Evolutionary conservation across 1,140 invertebrate species (phyloP).

Genomic region (Conus betulinus): DNA sequence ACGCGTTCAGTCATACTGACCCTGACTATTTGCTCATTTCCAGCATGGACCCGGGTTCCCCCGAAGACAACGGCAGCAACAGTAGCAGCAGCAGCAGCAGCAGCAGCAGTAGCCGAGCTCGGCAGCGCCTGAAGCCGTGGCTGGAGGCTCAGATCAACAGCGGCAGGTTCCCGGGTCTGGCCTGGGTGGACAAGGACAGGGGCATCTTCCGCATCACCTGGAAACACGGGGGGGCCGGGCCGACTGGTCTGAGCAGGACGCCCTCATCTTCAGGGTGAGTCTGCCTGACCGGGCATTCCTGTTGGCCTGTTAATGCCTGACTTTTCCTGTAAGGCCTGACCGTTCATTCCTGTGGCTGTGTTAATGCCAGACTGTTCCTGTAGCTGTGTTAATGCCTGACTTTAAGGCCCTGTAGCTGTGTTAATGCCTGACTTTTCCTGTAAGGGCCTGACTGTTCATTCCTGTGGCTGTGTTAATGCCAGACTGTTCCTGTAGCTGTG

Average conservation of each 20-base stretch:
- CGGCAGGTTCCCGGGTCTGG: constrained; percentile 55
- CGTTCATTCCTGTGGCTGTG: too few relatives aligned
- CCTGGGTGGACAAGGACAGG: constrained; percentile 59
- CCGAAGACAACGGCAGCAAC: background rate
- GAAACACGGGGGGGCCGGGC: constrained; percentile 68
- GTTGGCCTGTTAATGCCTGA: too few relatives aligned
- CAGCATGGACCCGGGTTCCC: constrained; percentile 16
- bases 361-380: too few relatives aligned
- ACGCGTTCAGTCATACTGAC: background rate
- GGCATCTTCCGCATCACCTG: constrained; percentile 70
- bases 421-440: too few relatives aligned
- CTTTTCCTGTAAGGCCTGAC: too few relatives aligned
- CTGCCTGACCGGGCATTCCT: too few relatives aligned
- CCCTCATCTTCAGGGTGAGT: constrained; percentile 66
- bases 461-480: too few relatives aligned
- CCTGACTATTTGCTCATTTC: background rate
- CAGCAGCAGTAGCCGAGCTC: background rate
- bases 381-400: too few relatives aligned
- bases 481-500: too few relatives aligned
- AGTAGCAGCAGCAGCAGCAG: background rate
- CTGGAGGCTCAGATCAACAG: constrained; percentile 62
- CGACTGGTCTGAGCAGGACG: constrained; percentile 64
- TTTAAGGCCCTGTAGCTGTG: too few relatives aligned
- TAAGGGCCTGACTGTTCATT: too few relatives aligned
- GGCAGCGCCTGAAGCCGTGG: constrained; percentile 62